phyloP scores from a whole-genome alignment of 2,113 vertebrate species.

The Andinoacara biseriatus region DNA sequence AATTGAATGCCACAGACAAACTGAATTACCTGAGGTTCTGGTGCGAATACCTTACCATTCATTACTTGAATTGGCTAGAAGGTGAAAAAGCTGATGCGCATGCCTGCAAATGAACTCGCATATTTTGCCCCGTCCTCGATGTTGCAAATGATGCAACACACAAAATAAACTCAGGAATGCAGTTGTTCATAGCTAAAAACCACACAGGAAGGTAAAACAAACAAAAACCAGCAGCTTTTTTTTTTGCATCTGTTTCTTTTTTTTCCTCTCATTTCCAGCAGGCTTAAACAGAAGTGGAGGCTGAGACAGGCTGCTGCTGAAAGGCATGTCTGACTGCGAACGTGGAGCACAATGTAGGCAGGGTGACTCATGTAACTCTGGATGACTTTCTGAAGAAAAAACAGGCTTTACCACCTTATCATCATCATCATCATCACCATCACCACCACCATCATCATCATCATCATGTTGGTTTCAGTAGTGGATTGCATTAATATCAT shows the following conservation, averaged over 20 bases:
- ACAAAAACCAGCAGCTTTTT: background rate
- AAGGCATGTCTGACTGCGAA: slow-evolving; percentile 45
- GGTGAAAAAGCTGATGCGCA: background rate
- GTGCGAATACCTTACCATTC: background rate
- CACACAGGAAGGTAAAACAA: background rate
- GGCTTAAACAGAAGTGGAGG: slow-evolving; percentile 30
- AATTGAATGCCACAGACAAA: background rate
- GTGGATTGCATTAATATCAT: slow-evolving; percentile 1
- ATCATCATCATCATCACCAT: slow-evolving; percentile 7
- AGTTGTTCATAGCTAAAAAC: background rate
- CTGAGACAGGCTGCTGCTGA: slow-evolving; percentile 25
- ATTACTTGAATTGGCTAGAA: background rate
- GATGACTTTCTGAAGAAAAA: slow-evolving; percentile 24
- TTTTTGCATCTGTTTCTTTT: background rate
- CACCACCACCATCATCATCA: background rate
- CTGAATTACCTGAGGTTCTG: background rate
- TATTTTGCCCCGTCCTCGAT: background rate
- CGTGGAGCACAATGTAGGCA: slow-evolving; percentile 20
- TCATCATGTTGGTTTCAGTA: background rate
- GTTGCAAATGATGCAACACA: background rate
- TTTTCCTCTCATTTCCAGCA: slow-evolving; percentile 11
- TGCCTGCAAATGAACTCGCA: background rate
- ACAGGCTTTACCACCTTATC: slow-evolving; percentile 6
- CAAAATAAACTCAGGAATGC: background rate
- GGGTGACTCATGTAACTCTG: slow-evolving; percentile 28